Percentiles rank a stretch among this genome's conserved stretches.
Conservation (phyloP, 2,797 vertebrate species). For the Neostethus bicornis region DNA sequence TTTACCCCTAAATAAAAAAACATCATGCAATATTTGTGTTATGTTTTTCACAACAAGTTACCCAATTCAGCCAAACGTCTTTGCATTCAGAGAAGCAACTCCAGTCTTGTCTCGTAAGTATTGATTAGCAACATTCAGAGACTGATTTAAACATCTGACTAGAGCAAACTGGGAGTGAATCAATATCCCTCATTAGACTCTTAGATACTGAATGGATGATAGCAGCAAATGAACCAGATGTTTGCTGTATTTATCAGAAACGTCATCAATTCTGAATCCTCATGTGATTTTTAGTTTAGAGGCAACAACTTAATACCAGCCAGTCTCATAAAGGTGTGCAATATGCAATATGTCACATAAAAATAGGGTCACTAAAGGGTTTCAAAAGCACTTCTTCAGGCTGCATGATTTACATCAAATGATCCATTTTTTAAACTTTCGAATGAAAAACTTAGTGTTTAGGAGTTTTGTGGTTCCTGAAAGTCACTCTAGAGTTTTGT, state of each 20-base stretch:
- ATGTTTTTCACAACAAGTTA: too few species aligned
- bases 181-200: slow-evolving; percentile 52
- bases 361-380: slow-evolving; percentile 44
- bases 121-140: slow-evolving; percentile 38
- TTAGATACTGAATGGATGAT: slow-evolving; percentile 26
- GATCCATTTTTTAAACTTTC: slow-evolving; percentile 60
- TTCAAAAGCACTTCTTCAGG: slow-evolving; percentile 45
- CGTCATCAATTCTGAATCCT: neutral
- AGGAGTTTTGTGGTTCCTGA: slow-evolving; percentile 55
- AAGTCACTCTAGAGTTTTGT: slow-evolving; percentile 54
- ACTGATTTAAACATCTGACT: slow-evolving; percentile 45
- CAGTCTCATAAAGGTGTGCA: slow-evolving; percentile 41
- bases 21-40: slow-evolving; percentile 6
- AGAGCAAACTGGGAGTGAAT: slow-evolving; percentile 23
- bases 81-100: slow-evolving; percentile 27
- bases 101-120: slow-evolving; percentile 27
- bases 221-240: neutral
- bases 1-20: neutral
- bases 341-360: slow-evolving; percentile 25
- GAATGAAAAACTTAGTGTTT: slow-evolving; percentile 67
- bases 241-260: slow-evolving; percentile 1
- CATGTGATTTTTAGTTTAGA: slow-evolving; percentile 15
- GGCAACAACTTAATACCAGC: slow-evolving; percentile 1
- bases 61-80: slow-evolving; percentile 19
- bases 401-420: slow-evolving; percentile 50